Evolutionary conservation across 2,888 invertebrate species (phyloP), one percentile per base, ranked within the genome.

Genomic region (Acrobasis repandana): DNA sequence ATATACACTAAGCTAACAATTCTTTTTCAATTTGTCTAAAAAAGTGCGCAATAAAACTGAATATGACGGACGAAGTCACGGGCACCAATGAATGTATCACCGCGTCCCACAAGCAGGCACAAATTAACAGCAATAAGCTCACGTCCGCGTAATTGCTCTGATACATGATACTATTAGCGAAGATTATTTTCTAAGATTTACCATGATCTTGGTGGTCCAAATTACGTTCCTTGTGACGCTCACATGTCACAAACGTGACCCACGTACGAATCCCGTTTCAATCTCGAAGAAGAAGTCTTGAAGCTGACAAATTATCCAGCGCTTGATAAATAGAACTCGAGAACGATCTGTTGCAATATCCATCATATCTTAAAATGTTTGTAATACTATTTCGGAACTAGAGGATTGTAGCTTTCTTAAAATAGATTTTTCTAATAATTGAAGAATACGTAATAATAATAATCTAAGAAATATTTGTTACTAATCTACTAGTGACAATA

Each of bases 291-390:
- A 59, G 58, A 48, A 60, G 63, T 63, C 58, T 65, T 54, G 64
- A 62, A 65, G 63, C 62, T 66, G 66, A 66, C 65, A 66, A 69
- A 69, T 65, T 67, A 65, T 61, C 48, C 60, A 57, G 50, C 58
- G 51, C 47, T 63, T 67, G 69, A 69, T 64, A 67, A 69, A 69
- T 52, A 64, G 65, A 63, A 47, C 58, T 47, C 56, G 49, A 58
- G 34, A 49, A 60, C 38, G 56, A 64, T 65, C 57, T 64, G 59
- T 64, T 63, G 38, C 58, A 48, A 60, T 34, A 52, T 50, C 58
- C 48, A 28, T 48, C 36, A 47, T 28, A 48, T n/a, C 52, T 48
- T 36, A 38, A 36, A 36, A 11, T 51, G 36, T 51, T 51, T 20
- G 51, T 33, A n/a, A n/a, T n/a, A 15, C 50, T 34, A 52, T 60